A percentile compares a stretch with the other conserved stretches of the same genome.
Evolutionary conservation across 2,797 vertebrate species (phyloP).

Genomic region (Rhyacichthys aspro): DNA sequence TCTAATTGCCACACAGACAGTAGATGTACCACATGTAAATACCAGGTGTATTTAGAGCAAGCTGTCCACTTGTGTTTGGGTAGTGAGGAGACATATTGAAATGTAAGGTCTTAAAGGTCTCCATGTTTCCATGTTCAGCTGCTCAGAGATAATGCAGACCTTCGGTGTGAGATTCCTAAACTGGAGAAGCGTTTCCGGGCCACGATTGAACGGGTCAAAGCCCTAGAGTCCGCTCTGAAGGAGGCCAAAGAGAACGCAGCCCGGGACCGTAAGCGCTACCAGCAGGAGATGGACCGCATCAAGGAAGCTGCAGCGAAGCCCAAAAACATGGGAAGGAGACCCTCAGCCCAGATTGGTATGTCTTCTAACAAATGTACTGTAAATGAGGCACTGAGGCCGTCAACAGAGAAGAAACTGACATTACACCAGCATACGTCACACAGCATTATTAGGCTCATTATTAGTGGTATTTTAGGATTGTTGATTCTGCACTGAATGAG

Average conservation of each 20-base stretch:
- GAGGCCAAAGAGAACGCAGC: slow-evolving; percentile 96
- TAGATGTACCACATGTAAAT: too few relatives aligned
- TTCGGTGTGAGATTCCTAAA: slow-evolving; percentile 94
- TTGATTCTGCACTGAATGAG: too few relatives aligned
- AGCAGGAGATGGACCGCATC: slow-evolving; percentile 94
- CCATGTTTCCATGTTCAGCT: slow-evolving; percentile 72
- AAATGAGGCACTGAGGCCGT: too few relatives aligned
- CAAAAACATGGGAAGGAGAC: slow-evolving; percentile 94
- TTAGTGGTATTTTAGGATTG: too few relatives aligned
- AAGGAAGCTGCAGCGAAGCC: slow-evolving; percentile 89
- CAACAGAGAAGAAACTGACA: background rate
- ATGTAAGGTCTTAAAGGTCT: too few relatives aligned
- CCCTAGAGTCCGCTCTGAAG: slow-evolving; percentile 91
- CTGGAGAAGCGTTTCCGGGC: slow-evolving; percentile 93
- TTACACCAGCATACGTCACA: background rate
- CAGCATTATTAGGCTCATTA: too few relatives aligned
- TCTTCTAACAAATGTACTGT: background rate
- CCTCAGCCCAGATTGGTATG: slow-evolving; percentile 92
- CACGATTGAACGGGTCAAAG: slow-evolving; percentile 91
- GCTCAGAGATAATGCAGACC: slow-evolving; percentile 93
- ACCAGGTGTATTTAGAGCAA: too few relatives aligned
- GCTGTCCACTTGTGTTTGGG: too few relatives aligned
- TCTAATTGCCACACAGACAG: too few relatives aligned
- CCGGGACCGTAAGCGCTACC: slow-evolving; percentile 89
- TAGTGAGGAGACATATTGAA: too few relatives aligned